Base-by-base conservation (phyloP, 2,797 vertebrate species). In the Pangasius macronema region DNA sequence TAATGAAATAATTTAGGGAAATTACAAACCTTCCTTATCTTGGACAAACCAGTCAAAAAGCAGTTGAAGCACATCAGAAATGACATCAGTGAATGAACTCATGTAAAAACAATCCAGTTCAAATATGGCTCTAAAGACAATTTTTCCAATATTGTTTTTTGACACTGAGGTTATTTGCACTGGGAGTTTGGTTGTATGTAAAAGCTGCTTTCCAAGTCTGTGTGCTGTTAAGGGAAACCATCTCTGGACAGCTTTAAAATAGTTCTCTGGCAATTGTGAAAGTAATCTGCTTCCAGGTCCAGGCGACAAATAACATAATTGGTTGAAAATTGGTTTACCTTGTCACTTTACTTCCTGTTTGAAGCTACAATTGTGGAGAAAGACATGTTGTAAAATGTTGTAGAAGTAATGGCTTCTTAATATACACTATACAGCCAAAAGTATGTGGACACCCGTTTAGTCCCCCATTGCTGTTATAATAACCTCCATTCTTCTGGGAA, bases 301-400 rank as follows among this genome's bases (percentile, higher is more conserved):
- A 30, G n/a, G 20, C 6, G 27, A 51, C 7, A 65, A 83, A 83
- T 51, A 49, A 65, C 8, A 67, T 51, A 51, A 83, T 83, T 81
- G 22, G 36, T 36, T 80, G 9, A 81, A 63, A 61, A 61, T n/a
- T 46, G 36, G 57, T 11, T 33, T 13, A 82, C 36, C 57, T 18
- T 63, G 61, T 65, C 42, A 49, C 42, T 49, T 82, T 65, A 82
- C 59, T 59, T 61, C 22, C 55, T 81, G 57, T 39, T 59, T 59
- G 33, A 61, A 63, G 55, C 61, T 79, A 22, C 4, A 79, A 36
- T 11, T 81, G 55, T 16, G 10, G 79, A 81, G 79, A 42, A 81
- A 42, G 55, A 27, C 53, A 27, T 39, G 55, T 8, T 16, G 57
- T 81, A 14, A 13, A n/a, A n/a, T n/a, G n/a, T n/a, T 80, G 51